Evolutionary conservation across 1,140 invertebrate species (phyloP), one percentile per base, ranked within the genome.

Genomic region (Macrosteles quadrilineatus): DNA sequence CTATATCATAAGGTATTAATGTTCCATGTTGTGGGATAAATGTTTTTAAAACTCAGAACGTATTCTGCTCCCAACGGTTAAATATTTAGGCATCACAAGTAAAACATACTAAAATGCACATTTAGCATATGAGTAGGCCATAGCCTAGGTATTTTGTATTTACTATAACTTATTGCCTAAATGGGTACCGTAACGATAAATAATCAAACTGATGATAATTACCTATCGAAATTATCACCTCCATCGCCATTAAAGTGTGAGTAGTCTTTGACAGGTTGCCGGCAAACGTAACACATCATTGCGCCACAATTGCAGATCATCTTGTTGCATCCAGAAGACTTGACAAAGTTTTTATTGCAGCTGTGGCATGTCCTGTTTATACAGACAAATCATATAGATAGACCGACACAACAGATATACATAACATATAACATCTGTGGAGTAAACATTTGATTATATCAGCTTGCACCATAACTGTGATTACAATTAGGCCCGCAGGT

Each of bases 231-330:
- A 50, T 50, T 50, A n/a, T 50, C 47, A 19, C 47, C 47, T 11
- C 47, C 47, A 19, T 4, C 4, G 3, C 47, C 47, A 69, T 81
- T 77, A 76, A 90, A 91, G 78, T 89, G 89, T 1, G 74, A 70
- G 74, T 91, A 90, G 76, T 83, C 81, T 1, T 78, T 82, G 14
- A 88, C 80, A 2, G 83, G 82, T 74, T 83, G 72, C 36, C 85
- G 80, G 74, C 89, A 91, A 3, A 90, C 75, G 74, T 91, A 91
- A 76, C 90, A 91, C 85, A 88, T 89, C 6, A 76, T 79, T 1
- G 87, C 86, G 0, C 88, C 88, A 81, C 89, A 91, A 0, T 77
- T 45, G 78, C 90, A 91, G 1, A 81, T 85, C 83, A 91, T 91
- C 76, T 87, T 89, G 73, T 91, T 91, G 74, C 89, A 91, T 1